phyloP scores from a whole-genome alignment of 2,888 invertebrate genomes.

The Dysmachus trigonus region DNA sequence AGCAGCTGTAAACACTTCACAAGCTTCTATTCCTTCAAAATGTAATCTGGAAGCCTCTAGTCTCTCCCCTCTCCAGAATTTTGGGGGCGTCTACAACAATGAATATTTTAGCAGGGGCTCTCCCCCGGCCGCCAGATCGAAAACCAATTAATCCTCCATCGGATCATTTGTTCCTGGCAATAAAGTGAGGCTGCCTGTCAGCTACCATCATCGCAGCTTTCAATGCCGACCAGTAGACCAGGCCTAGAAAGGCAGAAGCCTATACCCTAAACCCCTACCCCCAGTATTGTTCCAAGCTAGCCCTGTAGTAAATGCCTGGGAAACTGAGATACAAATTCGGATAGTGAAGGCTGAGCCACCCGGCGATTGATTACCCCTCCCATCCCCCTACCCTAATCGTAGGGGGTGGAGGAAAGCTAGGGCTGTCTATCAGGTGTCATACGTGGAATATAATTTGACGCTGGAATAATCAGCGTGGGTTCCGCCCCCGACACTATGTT shows the following conservation, averaged over 20 bases:
- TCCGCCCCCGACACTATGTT: conserved; percentile 36
- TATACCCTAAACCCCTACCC: too few species aligned
- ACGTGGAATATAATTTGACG: conserved; percentile 36
- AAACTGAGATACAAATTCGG: not conserved
- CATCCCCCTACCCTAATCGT: not conserved
- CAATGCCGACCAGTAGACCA: not conserved
- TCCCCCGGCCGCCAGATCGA: not conserved
- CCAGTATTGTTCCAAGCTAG: too few species aligned
- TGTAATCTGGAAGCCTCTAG: not conserved
- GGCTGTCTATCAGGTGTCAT: conserved; percentile 13
- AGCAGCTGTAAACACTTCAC: not conserved
- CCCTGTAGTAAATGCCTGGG: not conserved
- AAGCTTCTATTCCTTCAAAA: not conserved
- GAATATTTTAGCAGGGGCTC: conserved; percentile 9
- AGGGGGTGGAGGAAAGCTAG: not conserved
- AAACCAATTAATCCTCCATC: conserved; percentile 35
- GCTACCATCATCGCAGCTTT: conserved; percentile 34
- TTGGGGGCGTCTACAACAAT: not conserved
- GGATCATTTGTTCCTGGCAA: conserved; percentile 30
- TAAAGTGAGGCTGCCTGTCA: conserved; percentile 11
- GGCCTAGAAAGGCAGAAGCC: not conserved
- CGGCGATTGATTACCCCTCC: not conserved
- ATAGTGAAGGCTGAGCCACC: not conserved
- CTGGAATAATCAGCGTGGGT: not conserved
- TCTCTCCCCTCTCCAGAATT: not conserved